Base-by-base conservation (phyloP, 37 sponge, comb jelly and placozoan species). In the Ephydatia muelleri region DNA sequence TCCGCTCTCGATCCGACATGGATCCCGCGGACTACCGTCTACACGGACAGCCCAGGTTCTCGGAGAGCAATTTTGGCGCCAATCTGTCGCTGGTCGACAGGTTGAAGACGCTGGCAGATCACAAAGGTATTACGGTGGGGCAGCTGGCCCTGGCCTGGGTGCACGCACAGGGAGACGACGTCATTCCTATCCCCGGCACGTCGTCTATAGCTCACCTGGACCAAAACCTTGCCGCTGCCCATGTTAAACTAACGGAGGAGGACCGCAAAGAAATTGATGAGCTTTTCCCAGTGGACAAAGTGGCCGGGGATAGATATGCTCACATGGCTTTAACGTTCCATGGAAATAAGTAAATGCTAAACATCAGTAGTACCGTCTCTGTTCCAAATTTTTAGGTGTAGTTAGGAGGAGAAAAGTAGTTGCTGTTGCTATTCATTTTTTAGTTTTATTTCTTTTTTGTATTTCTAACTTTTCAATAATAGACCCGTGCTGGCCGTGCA, bases 141-240 rank as follows among this genome's bases (percentile, higher is more conserved):
- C 72, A 71, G 72, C 32, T 71, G 72, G 72, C 72, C 31, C 72
- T 71, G 12, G 32, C 30, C 30, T 71, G 72, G 72, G 72, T 71
- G 30, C 19, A 57, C 57, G 57, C 57, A 4, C 57, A 57, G 57
- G 57, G 57, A 14, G 57, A 57, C 19, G 57, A 57, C 57, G 57
- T 57, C 14, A 57, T 57, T 16, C 57, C 57, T 21, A 57, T 57
- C 57, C 57, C 57, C 16, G 57, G 57, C 16, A 57, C 57, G 16
- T 57, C 57, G 57, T 57, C 57, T 21, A 57, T 57, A 57, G 6
- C 57, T 21, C 57, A 57, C 16, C 57, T 57, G 57, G 57, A 57
- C 57, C 57, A 57, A 57, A 57, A 57, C 57, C 57, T 57, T 57
- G 57, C 57, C 16, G 57, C 57, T 16, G 57, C 57, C 19, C 57